Base-by-base conservation (phyloP, 2,113 vertebrate genomes). In the Alethe castanea region DNA sequence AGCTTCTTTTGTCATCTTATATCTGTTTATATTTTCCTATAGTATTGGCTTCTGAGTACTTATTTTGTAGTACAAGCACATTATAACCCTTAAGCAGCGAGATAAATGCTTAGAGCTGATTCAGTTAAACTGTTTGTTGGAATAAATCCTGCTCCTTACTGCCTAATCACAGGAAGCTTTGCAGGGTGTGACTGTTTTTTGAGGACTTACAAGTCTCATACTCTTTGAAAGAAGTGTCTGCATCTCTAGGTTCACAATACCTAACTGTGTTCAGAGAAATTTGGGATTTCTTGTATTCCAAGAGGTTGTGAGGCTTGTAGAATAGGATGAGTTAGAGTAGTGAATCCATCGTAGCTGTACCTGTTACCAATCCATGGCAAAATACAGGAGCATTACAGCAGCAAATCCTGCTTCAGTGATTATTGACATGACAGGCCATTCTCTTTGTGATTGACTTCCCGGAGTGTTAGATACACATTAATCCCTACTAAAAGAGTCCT, bases 61-160 rank as follows among this genome's bases (percentile, higher is more conserved):
- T 81, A 35, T 78, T 88, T 84, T 72, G 57, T 95, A 89, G 52
- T 94, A 92, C 44, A 86, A 88, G 78, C 57, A 79, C 66, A n/a
- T 89, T 79, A 72, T 70, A 77, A 77, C 47, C 48, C 54, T 54
- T 90, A 73, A 90, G 42, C 59, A 88, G 54, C 42, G 86, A 88
- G 79, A 61, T 67, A 92, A 80, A 86, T 65, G 16, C 42, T 88
- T 77, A 50, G 20, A 42, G 31, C 64, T 81, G 62, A 38, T 92
- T 47, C 36, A 80, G 45, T 69, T 31, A 62, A 60, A 38, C 31
- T 85, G 4, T 73, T 79, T 69, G 42, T 42, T 86, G n/a, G 42
- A 82, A 54, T 77, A 90, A 93, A 83, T 88, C 38, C 52, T 86
- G 19, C 25, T 88, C 6, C 57, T 64, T 73, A 26, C 54, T 81